Percentiles rank a stretch among this genome's conserved stretches.
Conservation (phyloP, 2,113 vertebrate genomes). For the Carassius carassius region DNA sequence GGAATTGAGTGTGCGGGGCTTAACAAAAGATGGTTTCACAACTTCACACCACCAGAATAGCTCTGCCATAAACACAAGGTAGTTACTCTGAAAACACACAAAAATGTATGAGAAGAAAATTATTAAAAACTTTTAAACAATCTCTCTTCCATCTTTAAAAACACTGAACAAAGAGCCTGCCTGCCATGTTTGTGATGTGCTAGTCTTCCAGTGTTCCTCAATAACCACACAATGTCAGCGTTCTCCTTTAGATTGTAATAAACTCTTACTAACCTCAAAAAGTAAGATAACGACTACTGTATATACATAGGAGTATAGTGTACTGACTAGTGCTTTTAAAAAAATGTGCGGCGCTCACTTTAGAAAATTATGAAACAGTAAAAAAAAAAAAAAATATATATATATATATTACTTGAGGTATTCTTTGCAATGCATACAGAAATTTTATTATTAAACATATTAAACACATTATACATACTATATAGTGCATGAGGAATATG, state of each 20-base stretch:
- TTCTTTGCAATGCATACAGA: too few species aligned
- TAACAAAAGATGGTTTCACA: constrained; percentile 95
- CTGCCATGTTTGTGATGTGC: background rate
- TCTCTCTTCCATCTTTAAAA: background rate
- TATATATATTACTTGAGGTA: too few species aligned
- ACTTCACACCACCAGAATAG: constrained; percentile 99
- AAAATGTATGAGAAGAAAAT: background rate
- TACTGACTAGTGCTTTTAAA: too few species aligned
- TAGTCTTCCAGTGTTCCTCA: background rate
- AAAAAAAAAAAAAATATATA: too few species aligned
- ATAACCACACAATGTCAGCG: constrained; percentile 33
- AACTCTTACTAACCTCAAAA: background rate
- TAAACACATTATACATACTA: background rate
- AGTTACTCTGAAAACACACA: constrained; percentile 84
- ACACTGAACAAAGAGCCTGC: background rate
- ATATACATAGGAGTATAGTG: too few species aligned
- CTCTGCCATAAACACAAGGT: constrained; percentile 98
- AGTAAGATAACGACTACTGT: background rate
- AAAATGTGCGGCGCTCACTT: too few species aligned
- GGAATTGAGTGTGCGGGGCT: constrained; percentile 80
- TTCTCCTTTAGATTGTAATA: background rate
- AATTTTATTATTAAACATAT: background rate
- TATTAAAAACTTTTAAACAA: background rate
- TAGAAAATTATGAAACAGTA: too few species aligned
- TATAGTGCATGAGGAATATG: background rate